A percentile compares a stretch with the other conserved stretches of the same genome.
Conservation (phyloP, 2,797 vertebrate genomes). For the Enoplosus armatus region DNA sequence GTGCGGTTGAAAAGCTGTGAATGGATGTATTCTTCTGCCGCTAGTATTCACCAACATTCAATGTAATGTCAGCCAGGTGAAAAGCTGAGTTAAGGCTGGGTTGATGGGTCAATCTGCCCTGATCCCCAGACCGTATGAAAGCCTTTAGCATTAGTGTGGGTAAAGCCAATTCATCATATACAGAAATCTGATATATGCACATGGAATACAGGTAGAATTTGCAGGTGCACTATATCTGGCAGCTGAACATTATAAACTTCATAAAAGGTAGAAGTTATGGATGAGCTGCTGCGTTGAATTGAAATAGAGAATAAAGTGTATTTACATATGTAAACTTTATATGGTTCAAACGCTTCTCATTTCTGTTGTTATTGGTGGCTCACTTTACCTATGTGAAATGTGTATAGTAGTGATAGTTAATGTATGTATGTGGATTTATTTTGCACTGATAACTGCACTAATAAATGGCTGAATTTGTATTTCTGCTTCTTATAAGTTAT, state of each 20-base stretch:
- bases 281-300: not conserved
- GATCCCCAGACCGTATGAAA: slow-evolving; percentile 9
- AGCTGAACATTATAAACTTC: not conserved
- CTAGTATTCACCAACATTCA: not conserved
- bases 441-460: not conserved
- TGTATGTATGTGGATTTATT: not conserved
- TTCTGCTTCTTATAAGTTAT: not conserved
- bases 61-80: slow-evolving; percentile 22
- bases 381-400: not conserved
- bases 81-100: not conserved
- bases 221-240: not conserved
- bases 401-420: not conserved
- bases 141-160: not conserved
- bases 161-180: not conserved
- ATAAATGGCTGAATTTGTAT: not conserved
- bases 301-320: not conserved
- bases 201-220: not conserved
- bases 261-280: not conserved
- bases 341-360: not conserved
- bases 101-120: slow-evolving; percentile 23
- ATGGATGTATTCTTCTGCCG: not conserved
- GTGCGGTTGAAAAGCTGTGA: slow-evolving; percentile 10
- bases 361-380: not conserved
- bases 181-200: not conserved
- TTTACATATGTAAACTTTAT: not conserved